Conservation (phyloP, 2,797 vertebrate species). For the Oreortyx pictus region DNA sequence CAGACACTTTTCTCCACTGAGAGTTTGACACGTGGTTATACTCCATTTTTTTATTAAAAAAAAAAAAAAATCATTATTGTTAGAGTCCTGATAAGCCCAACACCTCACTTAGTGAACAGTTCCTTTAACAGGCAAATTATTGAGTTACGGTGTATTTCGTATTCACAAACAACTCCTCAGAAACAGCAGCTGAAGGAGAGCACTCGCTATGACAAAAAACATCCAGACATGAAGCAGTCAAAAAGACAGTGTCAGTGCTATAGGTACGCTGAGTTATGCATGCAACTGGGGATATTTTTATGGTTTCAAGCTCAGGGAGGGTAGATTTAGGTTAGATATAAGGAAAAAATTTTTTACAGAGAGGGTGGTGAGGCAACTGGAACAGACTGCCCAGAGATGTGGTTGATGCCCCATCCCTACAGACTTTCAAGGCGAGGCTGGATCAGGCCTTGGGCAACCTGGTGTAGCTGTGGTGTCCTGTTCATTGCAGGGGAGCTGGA, state of each 20-base stretch:
- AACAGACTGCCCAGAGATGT: too few species aligned
- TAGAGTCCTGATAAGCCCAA: background rate
- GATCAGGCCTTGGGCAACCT: too few species aligned
- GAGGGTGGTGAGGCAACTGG: too few species aligned
- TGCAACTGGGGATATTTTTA: background rate
- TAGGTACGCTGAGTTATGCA: accelerated
- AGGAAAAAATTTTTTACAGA: too few species aligned
- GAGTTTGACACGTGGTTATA: background rate
- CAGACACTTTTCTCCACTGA: background rate
- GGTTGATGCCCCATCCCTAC: too few species aligned
- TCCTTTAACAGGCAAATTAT: background rate
- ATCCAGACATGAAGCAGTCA: background rate
- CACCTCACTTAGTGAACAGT: background rate
- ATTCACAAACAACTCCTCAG: background rate
- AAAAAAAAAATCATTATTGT: background rate
- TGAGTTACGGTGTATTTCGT: background rate
- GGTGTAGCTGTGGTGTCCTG: too few species aligned
- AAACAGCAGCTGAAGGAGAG: background rate
- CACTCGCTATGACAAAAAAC: background rate
- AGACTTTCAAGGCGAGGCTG: too few species aligned
- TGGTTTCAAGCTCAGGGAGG: too few species aligned
- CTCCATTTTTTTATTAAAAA: background rate
- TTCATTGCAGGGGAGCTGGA: too few species aligned
- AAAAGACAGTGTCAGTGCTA: background rate
- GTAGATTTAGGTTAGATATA: too few species aligned